Evolutionary conservation across 2,888 invertebrate species (phyloP), one percentile per base, ranked within the genome.

Genomic region (Hylaea fasciaria): DNA sequence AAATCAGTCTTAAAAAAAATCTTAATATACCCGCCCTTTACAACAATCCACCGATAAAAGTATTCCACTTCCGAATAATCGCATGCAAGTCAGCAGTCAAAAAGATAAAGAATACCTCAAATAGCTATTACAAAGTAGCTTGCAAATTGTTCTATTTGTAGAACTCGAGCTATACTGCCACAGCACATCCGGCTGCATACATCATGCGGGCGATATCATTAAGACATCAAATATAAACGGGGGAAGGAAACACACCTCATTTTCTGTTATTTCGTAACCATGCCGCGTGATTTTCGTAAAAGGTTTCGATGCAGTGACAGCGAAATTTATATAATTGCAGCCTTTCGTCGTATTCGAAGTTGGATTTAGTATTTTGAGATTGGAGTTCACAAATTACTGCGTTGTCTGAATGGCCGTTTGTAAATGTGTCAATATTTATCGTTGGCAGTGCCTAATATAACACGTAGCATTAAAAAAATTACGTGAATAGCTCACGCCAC

Each of bases 161-260:
- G 62, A 69, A 66, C 65, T 70, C 70, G 46, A 66, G 65, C 59
- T 50, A 65, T 62, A 49, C 64, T 76, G 78, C 76, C 77, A 81
- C 75, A 75, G 65, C 66, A 73, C 80, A 89, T 90, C 90, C 90
- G 86, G 64, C 67, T 74, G 78, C 86, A 87, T 90, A 84, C 85
- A 89, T 89, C 88, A 89, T 76, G 78, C 78, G 73, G 74, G 72
- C 83, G 72, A 82, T 86, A 81, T 81, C 85, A 91, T 91, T 89
- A 90, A 89, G 89, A 89, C 84, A 89, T 91, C 87, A 85, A 79
- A 57, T 44, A 62, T 62, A 62, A 82, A 81, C 74, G 70, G 69
- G 76, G 87, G 84, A 77, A 78, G 76, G 76, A 77, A 81, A 79
- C 83, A 82, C 85, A 74, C 85, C 82, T 84, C 80, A 83, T 78